Evolutionary conservation across 2,797 vertebrate species (phyloP).

Genomic region (Sebastes ruberrimus): DNA sequence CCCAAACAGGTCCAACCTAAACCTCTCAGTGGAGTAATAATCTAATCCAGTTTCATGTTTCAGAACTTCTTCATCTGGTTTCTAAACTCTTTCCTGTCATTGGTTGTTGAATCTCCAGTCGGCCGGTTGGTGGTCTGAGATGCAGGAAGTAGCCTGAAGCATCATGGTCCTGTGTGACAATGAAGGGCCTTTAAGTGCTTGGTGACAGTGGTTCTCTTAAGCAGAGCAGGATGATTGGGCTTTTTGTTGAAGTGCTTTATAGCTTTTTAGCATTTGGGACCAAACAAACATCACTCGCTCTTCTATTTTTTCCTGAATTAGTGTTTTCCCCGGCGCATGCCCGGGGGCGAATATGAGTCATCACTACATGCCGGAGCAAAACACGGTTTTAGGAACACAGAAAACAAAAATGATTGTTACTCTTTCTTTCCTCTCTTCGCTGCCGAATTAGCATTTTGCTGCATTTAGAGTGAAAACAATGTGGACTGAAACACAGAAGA

Average conservation of each 20-base stretch:
- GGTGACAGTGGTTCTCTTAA: slow-evolving; percentile 21
- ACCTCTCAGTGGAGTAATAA: background rate
- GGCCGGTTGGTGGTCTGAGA: background rate
- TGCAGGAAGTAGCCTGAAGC: background rate
- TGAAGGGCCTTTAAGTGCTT: background rate
- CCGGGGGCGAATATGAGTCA: slow-evolving; percentile 22
- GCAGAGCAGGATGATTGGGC: slow-evolving; percentile 3
- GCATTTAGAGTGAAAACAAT: slow-evolving; percentile 31
- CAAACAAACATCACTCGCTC: background rate
- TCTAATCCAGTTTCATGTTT: background rate
- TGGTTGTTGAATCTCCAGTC: background rate
- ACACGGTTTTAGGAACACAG: slow-evolving; percentile 9
- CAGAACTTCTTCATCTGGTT: background rate
- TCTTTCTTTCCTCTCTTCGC: background rate
- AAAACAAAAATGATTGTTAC: background rate
- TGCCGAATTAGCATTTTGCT: slow-evolving; percentile 37
- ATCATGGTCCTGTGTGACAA: background rate
- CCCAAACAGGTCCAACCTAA: background rate
- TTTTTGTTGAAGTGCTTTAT: slow-evolving; percentile 4
- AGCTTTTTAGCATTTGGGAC: slow-evolving; percentile 4
- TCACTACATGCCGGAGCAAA: background rate
- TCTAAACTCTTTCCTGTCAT: background rate
- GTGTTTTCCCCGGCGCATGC: background rate
- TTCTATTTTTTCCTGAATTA: background rate
- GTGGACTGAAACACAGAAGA: background rate